Conservation (phyloP, 2,888 invertebrate genomes). For the Lepeophtheirus nordmannii region DNA sequence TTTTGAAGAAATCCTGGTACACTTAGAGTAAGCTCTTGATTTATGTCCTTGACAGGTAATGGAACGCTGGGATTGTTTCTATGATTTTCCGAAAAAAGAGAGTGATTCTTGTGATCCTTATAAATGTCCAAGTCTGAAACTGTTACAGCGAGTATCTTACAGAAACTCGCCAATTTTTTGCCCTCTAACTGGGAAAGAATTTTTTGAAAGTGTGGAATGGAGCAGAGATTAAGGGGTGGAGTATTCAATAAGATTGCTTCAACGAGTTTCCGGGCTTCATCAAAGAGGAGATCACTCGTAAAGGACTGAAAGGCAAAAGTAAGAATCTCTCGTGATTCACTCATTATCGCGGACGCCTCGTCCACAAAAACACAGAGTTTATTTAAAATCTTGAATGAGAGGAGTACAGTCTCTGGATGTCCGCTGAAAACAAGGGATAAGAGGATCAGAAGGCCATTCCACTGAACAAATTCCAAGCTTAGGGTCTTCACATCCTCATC, state of each 20-base stretch:
- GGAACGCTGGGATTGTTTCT: conserved; percentile 34
- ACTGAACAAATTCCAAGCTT: background rate
- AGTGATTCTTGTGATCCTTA: conserved; percentile 34
- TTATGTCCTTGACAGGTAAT: conserved; percentile 35
- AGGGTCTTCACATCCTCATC: background rate
- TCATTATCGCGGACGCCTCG: background rate
- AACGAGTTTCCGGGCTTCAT: background rate
- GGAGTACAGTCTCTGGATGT: background rate
- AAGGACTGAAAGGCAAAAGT: background rate
- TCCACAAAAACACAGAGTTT: background rate
- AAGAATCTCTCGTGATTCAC: background rate
- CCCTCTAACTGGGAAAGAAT: conserved; percentile 30
- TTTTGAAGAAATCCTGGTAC: conserved; percentile 34
- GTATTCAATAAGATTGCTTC: background rate
- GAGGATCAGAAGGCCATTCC: background rate
- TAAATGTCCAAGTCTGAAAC: conserved; percentile 37
- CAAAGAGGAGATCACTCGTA: background rate
- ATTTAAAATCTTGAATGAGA: background rate
- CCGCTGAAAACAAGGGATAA: background rate
- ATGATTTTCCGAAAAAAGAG: background rate
- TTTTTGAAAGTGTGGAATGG: background rate
- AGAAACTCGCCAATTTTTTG: conserved; percentile 35
- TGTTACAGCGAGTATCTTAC: conserved; percentile 36
- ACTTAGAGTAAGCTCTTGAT: conserved; percentile 34
- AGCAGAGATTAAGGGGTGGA: background rate